phyloP scores from a whole-genome alignment of 2,888 invertebrate species.

The Melipona bicolor region DNA sequence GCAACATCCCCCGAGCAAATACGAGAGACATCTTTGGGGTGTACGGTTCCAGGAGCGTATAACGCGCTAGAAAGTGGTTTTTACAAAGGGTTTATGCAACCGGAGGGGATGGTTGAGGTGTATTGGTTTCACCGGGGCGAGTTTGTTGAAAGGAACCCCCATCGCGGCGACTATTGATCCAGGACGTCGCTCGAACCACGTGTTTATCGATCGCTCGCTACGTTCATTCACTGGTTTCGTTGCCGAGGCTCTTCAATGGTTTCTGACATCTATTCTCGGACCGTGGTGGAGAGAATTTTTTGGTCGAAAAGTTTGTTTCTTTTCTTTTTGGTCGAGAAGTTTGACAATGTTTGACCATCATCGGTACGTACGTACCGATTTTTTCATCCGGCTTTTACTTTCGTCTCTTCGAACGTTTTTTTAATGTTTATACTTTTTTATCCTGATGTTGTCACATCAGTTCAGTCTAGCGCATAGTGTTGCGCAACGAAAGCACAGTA shows the following conservation, averaged over 20 bases:
- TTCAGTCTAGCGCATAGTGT: neutral
- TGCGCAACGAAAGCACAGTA: neutral
- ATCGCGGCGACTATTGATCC: constrained; percentile 63
- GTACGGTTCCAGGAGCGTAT: constrained; percentile 73
- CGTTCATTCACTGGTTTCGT: neutral
- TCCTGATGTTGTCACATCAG: neutral
- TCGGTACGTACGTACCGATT: neutral
- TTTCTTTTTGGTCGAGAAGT: too few species aligned
- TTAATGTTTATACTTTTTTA: too few species aligned
- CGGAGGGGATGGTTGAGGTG: constrained; percentile 58
- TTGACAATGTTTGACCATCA: neutral
- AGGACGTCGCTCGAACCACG: constrained; percentile 36
- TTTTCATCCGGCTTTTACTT: neutral
- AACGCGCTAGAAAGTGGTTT: constrained; percentile 51
- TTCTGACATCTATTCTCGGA: neutral
- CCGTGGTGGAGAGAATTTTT: neutral
- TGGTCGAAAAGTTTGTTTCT: too few species aligned
- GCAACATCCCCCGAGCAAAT: constrained; percentile 67
- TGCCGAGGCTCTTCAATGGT: neutral
- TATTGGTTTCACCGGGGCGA: constrained; percentile 47
- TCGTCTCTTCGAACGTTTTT: neutral
- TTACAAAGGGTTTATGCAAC: constrained; percentile 52
- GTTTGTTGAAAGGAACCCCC: constrained; percentile 48
- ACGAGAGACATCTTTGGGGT: constrained; percentile 77
- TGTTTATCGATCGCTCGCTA: constrained; percentile 60